These are phyloP conservation scores for Coleophora deauratella DNA, from an alignment of 2,888 invertebrate genomes.

Conservation along the genomic window DNA sequence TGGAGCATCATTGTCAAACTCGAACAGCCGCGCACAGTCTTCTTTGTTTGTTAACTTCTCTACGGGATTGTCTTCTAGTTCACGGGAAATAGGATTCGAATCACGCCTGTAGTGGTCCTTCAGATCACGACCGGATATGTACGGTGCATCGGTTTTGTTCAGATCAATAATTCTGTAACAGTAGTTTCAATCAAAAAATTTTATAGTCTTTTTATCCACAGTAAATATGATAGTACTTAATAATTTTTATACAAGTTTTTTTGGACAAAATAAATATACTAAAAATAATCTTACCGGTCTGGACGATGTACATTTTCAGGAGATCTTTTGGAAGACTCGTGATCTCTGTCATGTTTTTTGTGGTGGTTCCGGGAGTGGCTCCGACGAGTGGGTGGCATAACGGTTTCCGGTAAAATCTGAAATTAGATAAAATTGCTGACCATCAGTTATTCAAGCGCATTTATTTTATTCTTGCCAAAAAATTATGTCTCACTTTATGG, in stretches of 20 bases:
- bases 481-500: slow-evolving; percentile 45
- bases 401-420: slow-evolving; percentile 64
- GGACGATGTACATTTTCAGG: slow-evolving; percentile 59
- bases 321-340: slow-evolving; percentile 50
- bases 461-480: background rate
- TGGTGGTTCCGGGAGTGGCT: slow-evolving; percentile 61
- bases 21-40: slow-evolving; percentile 68
- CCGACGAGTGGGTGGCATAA: slow-evolving; percentile 67
- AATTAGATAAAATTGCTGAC: background rate
- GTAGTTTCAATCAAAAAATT: background rate
- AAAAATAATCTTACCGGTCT: slow-evolving; percentile 55
- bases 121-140: slow-evolving; percentile 54
- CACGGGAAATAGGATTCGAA: slow-evolving; percentile 37
- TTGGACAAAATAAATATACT: too few species aligned
- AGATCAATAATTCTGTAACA: slow-evolving; percentile 66
- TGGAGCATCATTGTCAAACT: slow-evolving; percentile 74
- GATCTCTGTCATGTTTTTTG: slow-evolving; percentile 62
- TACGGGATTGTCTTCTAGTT: slow-evolving; percentile 55
- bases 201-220: too few species aligned
- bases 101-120: slow-evolving; percentile 51
- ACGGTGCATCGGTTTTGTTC: slow-evolving; percentile 60
- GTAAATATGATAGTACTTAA: too few species aligned
- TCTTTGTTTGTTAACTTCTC: slow-evolving; percentile 61
- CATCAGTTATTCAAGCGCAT: background rate
- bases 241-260: too few species aligned